Percentiles rank a stretch among this genome's conserved stretches.
Evolutionary conservation across 1,140 invertebrate genomes (phyloP).

Genomic region (Conus betulinus): DNA sequence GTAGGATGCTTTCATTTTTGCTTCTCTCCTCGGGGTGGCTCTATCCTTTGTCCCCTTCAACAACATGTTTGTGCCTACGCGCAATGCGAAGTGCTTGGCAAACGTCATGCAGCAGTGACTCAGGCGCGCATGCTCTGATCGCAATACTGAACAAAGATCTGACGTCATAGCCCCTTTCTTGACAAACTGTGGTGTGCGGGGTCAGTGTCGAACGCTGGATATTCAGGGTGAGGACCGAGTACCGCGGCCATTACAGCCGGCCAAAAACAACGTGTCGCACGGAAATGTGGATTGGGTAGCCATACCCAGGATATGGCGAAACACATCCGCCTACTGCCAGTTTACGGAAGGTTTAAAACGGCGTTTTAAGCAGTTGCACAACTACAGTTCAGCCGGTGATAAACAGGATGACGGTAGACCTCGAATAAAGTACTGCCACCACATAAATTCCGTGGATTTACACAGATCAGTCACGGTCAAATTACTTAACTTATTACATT

Average conservation of each 20-base stretch:
- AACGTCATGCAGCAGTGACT: conserved; percentile 44
- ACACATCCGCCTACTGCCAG: too few species aligned
- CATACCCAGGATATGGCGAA: not conserved
- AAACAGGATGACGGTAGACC: too few species aligned
- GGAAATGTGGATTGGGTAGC: not conserved
- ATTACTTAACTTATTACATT: too few species aligned
- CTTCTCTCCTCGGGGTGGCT: not conserved
- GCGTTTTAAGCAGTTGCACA: too few species aligned
- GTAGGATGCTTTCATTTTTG: not conserved
- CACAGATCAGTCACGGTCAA: too few species aligned
- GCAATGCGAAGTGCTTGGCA: conserved; percentile 20
- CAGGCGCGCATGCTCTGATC: conserved; percentile 29
- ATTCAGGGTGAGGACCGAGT: conserved; percentile 40
- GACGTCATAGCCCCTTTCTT: conserved; percentile 36
- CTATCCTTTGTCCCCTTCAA: not conserved
- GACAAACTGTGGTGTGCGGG: not conserved
- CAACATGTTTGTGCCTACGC: not conserved
- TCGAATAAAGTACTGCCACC: too few species aligned
- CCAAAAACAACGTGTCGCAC: not conserved
- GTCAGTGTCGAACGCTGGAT: not conserved
- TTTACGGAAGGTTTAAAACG: too few species aligned
- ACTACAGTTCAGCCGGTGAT: too few species aligned
- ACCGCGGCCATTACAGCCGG: conserved; percentile 16
- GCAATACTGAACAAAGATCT: conserved; percentile 35
- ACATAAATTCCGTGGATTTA: too few species aligned